Evolutionary conservation across 1,140 invertebrate species (phyloP).

Genomic region (Papilio polytes): DNA sequence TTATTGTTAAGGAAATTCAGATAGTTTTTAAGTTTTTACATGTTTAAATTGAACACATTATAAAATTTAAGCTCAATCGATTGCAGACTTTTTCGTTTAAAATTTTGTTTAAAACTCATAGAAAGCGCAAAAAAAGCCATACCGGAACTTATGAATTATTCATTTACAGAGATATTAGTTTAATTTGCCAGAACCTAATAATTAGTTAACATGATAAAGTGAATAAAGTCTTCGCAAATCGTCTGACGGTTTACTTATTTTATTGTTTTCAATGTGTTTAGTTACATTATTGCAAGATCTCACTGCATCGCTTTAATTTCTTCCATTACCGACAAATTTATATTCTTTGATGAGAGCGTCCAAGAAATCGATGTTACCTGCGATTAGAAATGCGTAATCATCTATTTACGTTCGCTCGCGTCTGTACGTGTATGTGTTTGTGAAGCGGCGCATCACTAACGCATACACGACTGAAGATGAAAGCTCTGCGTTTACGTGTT

Average conservation of each 20-base stretch:
- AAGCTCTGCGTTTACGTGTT: constrained; percentile 73
- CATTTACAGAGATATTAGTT: no score
- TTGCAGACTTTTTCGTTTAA: no score
- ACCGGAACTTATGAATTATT: no score
- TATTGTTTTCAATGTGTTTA: background rate
- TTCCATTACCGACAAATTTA: background rate
- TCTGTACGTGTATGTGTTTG: constrained; percentile 52
- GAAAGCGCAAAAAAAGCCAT: no score
- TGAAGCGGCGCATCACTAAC: constrained; percentile 54
- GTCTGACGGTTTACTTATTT: background rate
- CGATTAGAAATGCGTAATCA: constrained; percentile 29
- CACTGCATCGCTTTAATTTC: background rate
- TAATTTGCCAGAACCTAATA: no score
- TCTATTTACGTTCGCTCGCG: constrained; percentile 20
- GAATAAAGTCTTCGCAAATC: no score
- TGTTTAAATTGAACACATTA: background rate
- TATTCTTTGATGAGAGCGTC: background rate
- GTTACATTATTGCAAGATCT: background rate
- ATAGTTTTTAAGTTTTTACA: background rate
- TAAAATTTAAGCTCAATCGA: no score
- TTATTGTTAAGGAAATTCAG: background rate
- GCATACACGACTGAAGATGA: constrained; percentile 79
- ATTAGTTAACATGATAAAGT: no score
- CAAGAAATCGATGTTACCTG: background rate
- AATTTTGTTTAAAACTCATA: no score